phyloP scores from a whole-genome alignment of 2,113 vertebrate species.

The Bubo bubo region DNA sequence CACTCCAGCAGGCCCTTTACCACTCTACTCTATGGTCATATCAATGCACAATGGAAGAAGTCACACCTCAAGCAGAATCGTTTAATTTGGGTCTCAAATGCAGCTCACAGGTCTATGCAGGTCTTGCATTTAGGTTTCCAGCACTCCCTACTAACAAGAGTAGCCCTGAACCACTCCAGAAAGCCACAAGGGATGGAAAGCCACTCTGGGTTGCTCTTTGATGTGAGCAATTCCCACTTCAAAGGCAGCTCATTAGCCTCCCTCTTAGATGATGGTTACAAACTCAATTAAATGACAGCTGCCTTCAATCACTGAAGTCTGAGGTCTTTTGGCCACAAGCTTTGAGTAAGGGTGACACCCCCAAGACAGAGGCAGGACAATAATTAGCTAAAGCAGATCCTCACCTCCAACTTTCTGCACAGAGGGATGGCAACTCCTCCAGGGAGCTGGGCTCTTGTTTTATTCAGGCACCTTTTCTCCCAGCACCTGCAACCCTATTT shows the following conservation, averaged over 20 bases:
- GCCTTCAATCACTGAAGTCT: neutral
- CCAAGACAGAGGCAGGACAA: neutral
- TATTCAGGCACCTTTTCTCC: neutral
- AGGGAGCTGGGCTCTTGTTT: neutral
- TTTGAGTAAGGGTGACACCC: neutral
- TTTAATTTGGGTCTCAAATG: neutral
- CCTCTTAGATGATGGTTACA: neutral
- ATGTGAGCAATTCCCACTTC: neutral
- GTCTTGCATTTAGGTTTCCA: neutral
- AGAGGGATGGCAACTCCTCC: neutral
- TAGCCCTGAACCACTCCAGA: neutral
- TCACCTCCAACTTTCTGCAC: neutral
- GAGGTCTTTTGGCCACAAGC: neutral
- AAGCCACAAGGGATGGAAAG: neutral
- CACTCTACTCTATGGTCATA: neutral
- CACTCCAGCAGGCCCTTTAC: neutral
- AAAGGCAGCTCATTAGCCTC: neutral
- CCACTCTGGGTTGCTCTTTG: neutral
- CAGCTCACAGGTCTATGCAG: neutral
- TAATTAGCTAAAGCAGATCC: neutral
- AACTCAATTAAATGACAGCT: neutral
- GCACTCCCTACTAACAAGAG: neutral
- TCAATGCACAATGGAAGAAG: rapidly evolving
- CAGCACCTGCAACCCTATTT: neutral
- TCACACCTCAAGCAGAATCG: rapidly evolving